Base-by-base conservation (phyloP, 2,113 vertebrate species). In the Galbula dea region DNA sequence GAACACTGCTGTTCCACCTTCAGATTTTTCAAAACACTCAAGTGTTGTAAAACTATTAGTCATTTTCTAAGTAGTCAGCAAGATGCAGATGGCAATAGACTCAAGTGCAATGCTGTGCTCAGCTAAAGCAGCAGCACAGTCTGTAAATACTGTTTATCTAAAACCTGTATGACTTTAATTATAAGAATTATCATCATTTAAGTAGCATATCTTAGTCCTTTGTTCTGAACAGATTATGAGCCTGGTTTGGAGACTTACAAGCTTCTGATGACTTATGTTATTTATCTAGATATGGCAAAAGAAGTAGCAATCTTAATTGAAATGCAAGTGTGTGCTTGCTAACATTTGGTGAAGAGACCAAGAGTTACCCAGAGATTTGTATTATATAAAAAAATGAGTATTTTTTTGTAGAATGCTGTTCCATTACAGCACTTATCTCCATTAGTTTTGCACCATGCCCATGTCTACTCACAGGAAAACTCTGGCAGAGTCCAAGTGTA, bases 201-300 rank as follows among this genome's bases (percentile, higher is more conserved):
- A 39, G 1, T 15, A n/a, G 32, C 2, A 0, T 59, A 59, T 62
- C 8, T n/a, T 24, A 17, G 8, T 36, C 13, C 4, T 36, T 74
- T 71, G 10, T 20, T 65, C 27, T 63, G 27, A 63, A 26, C 3
- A 34, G 19, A 30, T 13, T 6, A 5, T 46, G 8, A 59, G 30
- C 6, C 34, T 59, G 5, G 4, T 88, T 43, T 66, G 16, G 10
- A 59, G 13, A 49, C n/a, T 52, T 48, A 15, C 1, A 6, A 90
- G 23, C 8, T 83, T 69, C 36, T 75, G 19, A 59, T 58, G 11
- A 5, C 6, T 57, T 45, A 20, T 15, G 18, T 15, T 73, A n/a
- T 58, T 83, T 73, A 39, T 12, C 7, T 80, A 14, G 24, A 41
- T 20, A 24, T 15, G 10, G 15, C 27, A 80, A 79, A 90, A 41